Base-by-base conservation (phyloP, 2,113 vertebrate genomes). In the Fregata magnificens region DNA sequence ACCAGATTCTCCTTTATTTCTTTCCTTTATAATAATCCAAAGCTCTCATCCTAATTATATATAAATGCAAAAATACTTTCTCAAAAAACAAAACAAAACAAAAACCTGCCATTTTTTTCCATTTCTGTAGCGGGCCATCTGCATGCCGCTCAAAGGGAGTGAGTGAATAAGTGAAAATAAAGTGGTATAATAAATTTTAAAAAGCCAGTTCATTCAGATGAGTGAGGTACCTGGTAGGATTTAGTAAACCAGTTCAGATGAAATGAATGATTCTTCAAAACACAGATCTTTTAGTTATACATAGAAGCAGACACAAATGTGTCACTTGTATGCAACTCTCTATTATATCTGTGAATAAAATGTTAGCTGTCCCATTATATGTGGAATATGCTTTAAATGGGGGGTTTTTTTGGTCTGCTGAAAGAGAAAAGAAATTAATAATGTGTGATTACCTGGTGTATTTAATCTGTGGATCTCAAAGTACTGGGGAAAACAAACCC, bases 81-180 rank as follows among this genome's bases (percentile, higher is more conserved):
- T n/a, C n/a, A n/a, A 62, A 19, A 28, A 53, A 53, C 11, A 31
- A 32, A 4, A 16, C 24, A 18, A 52, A 56, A 4, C 12, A 63
- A 85, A 24, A 49, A 4, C 6, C 10, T 7, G 1, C 2, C 36
- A 3, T 0, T 16, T 15, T 17, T 87, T 71, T 29, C 59, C 14
- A 53, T 88, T 76, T 73, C 32, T 65, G 0, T 42, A 81, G 26
- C 6, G 13, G 32, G 50, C 14, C 16, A 19, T 61, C 55, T 88
- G 31, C 21, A 16, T 82, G 40, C 7, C 9, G 29, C 26, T 85
- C 24, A 42, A 56, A 42, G 28, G 4, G 29, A 77, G 4, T 16
- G 28, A 76, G 7, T 32, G 20, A 89, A 82, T 79, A 82, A 73
- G 55, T 73, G 21, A 69, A 90, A 86, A 65, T 49, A 34, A 65